Percentiles rank a stretch among this genome's conserved stretches.
Evolutionary conservation across 1,140 invertebrate genomes (phyloP).

Genomic region (Drosophila lowei): DNA sequence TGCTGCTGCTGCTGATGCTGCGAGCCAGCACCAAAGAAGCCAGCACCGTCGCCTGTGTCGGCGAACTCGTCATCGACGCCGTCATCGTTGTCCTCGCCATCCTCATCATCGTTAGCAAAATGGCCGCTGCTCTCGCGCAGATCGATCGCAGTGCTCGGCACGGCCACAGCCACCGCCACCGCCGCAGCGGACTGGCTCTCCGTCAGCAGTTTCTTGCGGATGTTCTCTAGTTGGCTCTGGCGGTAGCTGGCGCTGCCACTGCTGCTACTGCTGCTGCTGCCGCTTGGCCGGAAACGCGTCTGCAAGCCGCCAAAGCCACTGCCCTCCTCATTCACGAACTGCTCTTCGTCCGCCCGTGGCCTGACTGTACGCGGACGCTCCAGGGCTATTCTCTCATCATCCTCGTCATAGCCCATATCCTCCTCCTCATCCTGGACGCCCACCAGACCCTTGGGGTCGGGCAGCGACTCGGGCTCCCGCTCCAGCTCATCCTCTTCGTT

Average conservation of each 20-base stretch:
- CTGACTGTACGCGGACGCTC: slow-evolving; percentile 61
- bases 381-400: slow-evolving; percentile 74
- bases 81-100: slow-evolving; percentile 79
- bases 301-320: slow-evolving; percentile 60
- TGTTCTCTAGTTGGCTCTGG: slow-evolving; percentile 61
- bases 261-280: neutral
- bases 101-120: slow-evolving; percentile 83
- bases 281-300: slow-evolving; percentile 57
- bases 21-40: slow-evolving; percentile 70
- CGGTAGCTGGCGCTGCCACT: slow-evolving; percentile 24
- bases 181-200: slow-evolving; percentile 44
- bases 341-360: slow-evolving; percentile 64
- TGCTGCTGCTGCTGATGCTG: slow-evolving; percentile 37
- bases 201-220: slow-evolving; percentile 69
- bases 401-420: slow-evolving; percentile 81
- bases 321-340: slow-evolving; percentile 76
- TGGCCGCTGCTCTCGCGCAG: slow-evolving; percentile 82
- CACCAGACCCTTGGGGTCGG: slow-evolving; percentile 51
- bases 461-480: slow-evolving; percentile 54
- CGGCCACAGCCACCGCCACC: slow-evolving; percentile 50
- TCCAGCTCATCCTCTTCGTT: slow-evolving; percentile 17
- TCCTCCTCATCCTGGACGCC: slow-evolving; percentile 66
- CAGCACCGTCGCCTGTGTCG: slow-evolving; percentile 64
- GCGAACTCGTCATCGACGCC: slow-evolving; percentile 75
- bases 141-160: slow-evolving; percentile 77